Evolutionary conservation across 2,888 invertebrate species (phyloP).

Genomic region (Allygus modestus): DNA sequence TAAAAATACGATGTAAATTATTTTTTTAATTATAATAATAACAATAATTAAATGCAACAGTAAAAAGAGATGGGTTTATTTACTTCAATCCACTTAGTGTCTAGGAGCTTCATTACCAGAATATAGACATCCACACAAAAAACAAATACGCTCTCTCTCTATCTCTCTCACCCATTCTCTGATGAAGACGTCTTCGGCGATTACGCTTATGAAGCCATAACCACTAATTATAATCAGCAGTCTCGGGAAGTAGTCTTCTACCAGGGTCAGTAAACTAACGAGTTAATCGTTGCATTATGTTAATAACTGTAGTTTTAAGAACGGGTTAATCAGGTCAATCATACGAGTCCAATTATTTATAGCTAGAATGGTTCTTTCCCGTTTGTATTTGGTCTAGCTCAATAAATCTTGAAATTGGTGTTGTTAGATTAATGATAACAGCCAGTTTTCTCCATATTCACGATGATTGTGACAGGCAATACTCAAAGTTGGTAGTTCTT

Average conservation of each 20-base stretch:
- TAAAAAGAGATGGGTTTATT: too few relatives aligned
- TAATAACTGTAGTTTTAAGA: not conserved
- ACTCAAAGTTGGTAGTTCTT: too few relatives aligned
- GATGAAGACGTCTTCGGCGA: slow-evolving; percentile 14
- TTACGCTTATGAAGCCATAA: slow-evolving; percentile 21
- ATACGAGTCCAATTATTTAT: not conserved
- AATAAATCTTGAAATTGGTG: too few relatives aligned
- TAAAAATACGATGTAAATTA: too few relatives aligned
- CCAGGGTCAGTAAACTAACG: not conserved
- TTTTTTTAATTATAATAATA: too few relatives aligned
- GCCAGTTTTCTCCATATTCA: too few relatives aligned
- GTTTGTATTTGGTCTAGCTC: not conserved
- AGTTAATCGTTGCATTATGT: slow-evolving; percentile 12
- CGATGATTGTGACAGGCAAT: too few relatives aligned
- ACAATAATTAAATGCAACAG: too few relatives aligned
- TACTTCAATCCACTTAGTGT: too few relatives aligned
- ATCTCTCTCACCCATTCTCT: not conserved
- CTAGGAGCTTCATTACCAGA: too few relatives aligned
- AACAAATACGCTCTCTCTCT: not conserved
- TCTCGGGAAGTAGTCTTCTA: not conserved
- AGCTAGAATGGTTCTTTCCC: not conserved
- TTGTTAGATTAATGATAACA: too few relatives aligned
- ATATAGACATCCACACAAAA: not conserved
- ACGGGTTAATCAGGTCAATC: slow-evolving; percentile 1
- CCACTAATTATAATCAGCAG: slow-evolving; percentile 21